A percentile compares a stretch with the other conserved stretches of the same genome.
phyloP scores from a whole-genome alignment of 1,140 invertebrate species.

The Halictus rubicundus region DNA sequence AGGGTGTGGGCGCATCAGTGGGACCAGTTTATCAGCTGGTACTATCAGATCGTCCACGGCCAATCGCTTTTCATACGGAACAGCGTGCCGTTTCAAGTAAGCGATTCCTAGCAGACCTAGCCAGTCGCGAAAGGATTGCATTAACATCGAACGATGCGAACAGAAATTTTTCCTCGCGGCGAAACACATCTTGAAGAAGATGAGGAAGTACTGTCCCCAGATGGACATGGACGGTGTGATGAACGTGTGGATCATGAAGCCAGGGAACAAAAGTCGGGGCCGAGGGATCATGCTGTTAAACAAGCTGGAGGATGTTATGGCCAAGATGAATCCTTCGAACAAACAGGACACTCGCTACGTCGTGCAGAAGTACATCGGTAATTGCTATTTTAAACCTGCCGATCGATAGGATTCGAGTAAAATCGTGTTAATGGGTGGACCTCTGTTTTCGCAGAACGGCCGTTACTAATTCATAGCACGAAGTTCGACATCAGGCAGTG shows the following conservation, averaged over 20 bases:
- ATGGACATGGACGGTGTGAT: constrained; percentile 89
- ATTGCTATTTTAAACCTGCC: constrained; percentile 41
- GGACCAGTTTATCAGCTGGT: constrained; percentile 88
- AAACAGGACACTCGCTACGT: constrained; percentile 90
- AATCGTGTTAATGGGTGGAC: not conserved
- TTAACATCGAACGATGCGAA: constrained; percentile 32
- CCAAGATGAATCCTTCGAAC: constrained; percentile 83
- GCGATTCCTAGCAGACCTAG: constrained; percentile 15
- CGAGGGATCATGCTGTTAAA: constrained; percentile 94
- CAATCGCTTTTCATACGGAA: constrained; percentile 68
- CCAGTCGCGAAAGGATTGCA: not conserved
- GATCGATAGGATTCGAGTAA: not conserved
- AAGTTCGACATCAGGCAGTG: constrained; percentile 97
- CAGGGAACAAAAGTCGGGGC: constrained; percentile 95
- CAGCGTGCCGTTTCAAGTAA: constrained; percentile 72
- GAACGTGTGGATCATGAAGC: constrained; percentile 98
- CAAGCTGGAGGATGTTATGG: constrained; percentile 91
- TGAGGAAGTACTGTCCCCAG: constrained; percentile 88
- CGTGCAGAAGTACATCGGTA: constrained; percentile 97
- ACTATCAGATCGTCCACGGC: constrained; percentile 75
- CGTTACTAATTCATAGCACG: constrained; percentile 92
- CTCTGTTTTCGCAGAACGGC: constrained; percentile 84
- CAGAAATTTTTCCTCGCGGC: constrained; percentile 79
- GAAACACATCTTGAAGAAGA: constrained; percentile 80
- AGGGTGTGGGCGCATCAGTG: constrained; percentile 91